These are phyloP conservation scores for Tribolium freemani DNA, from an alignment of 2,888 invertebrate genomes.

Conservation along the genomic window DNA sequence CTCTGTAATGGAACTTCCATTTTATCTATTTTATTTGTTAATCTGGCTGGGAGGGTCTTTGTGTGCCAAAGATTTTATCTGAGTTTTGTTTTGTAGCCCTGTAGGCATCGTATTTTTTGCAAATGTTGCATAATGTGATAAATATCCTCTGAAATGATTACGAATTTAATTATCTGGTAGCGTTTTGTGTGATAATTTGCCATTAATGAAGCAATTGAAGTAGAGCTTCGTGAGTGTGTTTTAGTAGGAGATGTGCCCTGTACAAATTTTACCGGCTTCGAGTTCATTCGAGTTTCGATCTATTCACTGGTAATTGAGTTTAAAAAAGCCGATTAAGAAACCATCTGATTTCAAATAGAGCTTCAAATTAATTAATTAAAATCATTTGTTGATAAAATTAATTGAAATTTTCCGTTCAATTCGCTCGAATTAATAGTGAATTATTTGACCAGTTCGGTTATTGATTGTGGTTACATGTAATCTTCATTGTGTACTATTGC, in stretches of 20 bases:
- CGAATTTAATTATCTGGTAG: too few species aligned
- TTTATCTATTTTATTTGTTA: too few species aligned
- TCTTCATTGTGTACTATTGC: constrained; percentile 57
- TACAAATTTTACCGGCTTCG: constrained; percentile 6
- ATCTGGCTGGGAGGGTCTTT: too few species aligned
- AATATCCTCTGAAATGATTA: too few species aligned
- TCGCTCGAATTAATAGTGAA: constrained; percentile 37
- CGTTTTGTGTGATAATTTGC: background rate
- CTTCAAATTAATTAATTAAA: constrained; percentile 26
- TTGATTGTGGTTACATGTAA: constrained; percentile 58
- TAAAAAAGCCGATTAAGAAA: constrained; percentile 33
- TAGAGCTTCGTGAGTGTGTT: constrained; percentile 2
- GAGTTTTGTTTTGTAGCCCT: too few species aligned
- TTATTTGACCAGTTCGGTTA: constrained; percentile 57
- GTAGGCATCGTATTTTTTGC: too few species aligned
- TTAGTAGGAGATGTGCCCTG: background rate
- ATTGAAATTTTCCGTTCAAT: constrained; percentile 22
- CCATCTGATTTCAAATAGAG: constrained; percentile 21
- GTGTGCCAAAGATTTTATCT: too few species aligned
- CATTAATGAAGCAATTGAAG: constrained; percentile 1
- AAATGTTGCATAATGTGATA: too few species aligned
- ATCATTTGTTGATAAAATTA: constrained; percentile 28
- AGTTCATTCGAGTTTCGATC: constrained; percentile 9
- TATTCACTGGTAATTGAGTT: constrained; percentile 27
- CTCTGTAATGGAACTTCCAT: too few species aligned